Base-by-base conservation (phyloP, 2,113 vertebrate genomes). In the Psilopogon haemacephalus region DNA sequence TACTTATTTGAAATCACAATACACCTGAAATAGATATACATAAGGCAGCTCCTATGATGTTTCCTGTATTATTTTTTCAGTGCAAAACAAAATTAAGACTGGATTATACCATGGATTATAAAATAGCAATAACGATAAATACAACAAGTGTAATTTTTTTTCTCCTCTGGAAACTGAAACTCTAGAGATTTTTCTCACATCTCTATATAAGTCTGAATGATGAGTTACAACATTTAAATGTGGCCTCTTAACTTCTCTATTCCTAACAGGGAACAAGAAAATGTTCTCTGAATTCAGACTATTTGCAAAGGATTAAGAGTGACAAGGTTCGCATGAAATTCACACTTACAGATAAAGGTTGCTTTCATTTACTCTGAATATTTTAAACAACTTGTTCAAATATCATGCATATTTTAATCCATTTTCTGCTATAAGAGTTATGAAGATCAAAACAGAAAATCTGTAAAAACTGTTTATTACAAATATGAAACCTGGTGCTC, bases 331-430 rank as follows among this genome's bases (percentile, higher is more conserved):
- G 67, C 59, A 76, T 6, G 59, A 92, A 94, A 89, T 84, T 86
- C 77, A 78, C 68, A 67, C 85, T 89, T 77, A 70, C 18, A 91
- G 64, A 80, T 52, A 89, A 93, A 91, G 55, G 65, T 89, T 94
- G 60, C 18, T 84, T 95, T 35, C 82, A 95, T 87, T 93, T 91
- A 84, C 86, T 59, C 68, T 80, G 82, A 76, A 87, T 93, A 93
- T 84, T 91, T 91, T 6, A 85, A 85, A 76, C 12, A 67, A 63
- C 28, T 80, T 85, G 46, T 88, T 89, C 93, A 95, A 95, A 88
- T 88, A 83, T 32, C 40, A 67, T 60, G 59, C 33, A 42, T 81
- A 32, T 78, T 84, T 56, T 68, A 92, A 76, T 55, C 28, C 24
- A 42, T 82, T 70, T 84, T 83, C 26, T 89, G 60, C 40, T 84